Percentiles rank a stretch among this genome's conserved stretches.
phyloP scores from a whole-genome alignment of 2,113 vertebrate genomes.

The Romanogobio albipinnatus region DNA sequence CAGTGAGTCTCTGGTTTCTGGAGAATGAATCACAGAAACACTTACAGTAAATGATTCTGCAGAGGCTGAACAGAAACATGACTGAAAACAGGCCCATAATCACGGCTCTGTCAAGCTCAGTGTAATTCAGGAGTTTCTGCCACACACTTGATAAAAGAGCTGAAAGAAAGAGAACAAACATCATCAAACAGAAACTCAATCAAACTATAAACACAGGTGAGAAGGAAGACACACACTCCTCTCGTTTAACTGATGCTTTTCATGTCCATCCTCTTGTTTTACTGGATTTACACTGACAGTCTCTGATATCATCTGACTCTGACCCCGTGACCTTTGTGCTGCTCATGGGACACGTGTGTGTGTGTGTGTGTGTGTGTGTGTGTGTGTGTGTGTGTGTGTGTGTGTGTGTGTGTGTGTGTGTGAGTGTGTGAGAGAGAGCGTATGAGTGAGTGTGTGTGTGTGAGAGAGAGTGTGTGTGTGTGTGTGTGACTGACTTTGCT shows the following conservation, averaged over 20 bases:
- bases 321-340: no score
- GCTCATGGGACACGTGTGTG: no score
- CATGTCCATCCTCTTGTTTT: neutral
- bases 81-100: neutral
- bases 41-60: neutral
- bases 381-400: no score
- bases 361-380: no score
- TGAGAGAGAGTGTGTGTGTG: no score
- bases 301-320: neutral
- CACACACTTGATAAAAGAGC: neutral
- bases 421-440: no score
- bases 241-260: neutral
- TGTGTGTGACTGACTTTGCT: no score
- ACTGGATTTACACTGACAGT: neutral
- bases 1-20: neutral
- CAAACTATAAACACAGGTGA: neutral
- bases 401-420: no score
- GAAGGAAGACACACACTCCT: neutral
- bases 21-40: neutral
- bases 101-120: neutral
- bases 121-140: neutral
- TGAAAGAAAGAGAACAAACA: neutral
- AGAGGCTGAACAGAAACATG: neutral
- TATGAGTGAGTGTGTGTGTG: no score
- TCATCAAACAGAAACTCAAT: neutral